Base-by-base conservation (phyloP, 2,888 invertebrate species). In the Trimorus sp. region DNA sequence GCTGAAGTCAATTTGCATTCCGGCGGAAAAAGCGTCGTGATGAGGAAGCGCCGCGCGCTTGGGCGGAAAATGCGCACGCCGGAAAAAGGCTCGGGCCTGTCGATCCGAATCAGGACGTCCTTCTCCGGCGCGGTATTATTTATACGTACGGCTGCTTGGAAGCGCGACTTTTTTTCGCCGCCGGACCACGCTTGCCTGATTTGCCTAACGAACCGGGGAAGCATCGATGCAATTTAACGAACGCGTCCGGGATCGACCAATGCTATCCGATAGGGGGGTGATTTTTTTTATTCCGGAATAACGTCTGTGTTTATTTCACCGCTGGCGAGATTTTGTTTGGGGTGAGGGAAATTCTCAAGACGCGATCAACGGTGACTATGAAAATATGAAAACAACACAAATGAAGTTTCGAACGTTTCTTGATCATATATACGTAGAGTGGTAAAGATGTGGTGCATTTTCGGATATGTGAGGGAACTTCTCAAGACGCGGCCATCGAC, bases 71-170 rank as follows among this genome's bases (percentile, higher is more conserved):
- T 78, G 53, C 26, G 73, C 60, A 36, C 73, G 56, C 78, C 66
- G 70, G 71, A 71, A 66, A 40, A 78, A 77, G 63, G 42, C 76
- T n/a, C 40, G 36, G 15, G n/a, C 40, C 42, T 68, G 80, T 81
- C 81, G 65, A 77, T 70, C 73, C 63, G 63, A 82, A 77, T 82
- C 77, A 82, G 81, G 77, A 82, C 63, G 77, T 77, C 77, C 81
- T 77, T 73, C 65, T 82, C 76, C 38, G 58, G 40, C 45, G 26
- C 26, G 26, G 26, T 26, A 26, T 26, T 48, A 48, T 56, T 36
- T 48, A 48, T 48, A 48, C 53, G 15, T 56, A 16, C 51, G 48
- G n/a, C 48, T 12, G 48, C 6, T 40, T 40, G n/a, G 26, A 26
- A 26, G 6, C 71, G 65, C 66, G 54, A 71, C 66, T 79, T 79